phyloP scores from a whole-genome alignment of 2,113 vertebrate species.

The Myrmophylax atrothorax region DNA sequence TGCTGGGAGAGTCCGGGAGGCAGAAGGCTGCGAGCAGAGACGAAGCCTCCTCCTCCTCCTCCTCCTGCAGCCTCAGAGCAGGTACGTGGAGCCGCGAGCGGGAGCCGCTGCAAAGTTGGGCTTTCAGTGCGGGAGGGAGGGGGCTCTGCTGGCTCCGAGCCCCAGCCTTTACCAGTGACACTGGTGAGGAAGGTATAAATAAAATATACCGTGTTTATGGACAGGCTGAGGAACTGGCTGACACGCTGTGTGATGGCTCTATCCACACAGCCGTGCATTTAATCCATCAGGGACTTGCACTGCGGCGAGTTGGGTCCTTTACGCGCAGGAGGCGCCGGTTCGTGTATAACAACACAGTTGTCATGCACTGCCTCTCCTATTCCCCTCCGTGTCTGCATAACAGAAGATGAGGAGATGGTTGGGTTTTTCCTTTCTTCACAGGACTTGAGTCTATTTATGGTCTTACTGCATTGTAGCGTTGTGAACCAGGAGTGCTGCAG shows the following conservation, averaged over 20 bases:
- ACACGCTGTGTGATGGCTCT: background rate
- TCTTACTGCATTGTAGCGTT: background rate
- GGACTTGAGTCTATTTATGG: constrained; percentile 40
- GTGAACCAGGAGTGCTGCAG: constrained; percentile 6
- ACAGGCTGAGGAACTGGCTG: background rate
- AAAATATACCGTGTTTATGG: constrained; percentile 25
- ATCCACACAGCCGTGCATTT: constrained; percentile 13
- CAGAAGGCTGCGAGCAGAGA: constrained; percentile 32
- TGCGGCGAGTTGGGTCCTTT: background rate
- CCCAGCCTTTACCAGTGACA: constrained; percentile 14
- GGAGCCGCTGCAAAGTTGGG: constrained; percentile 28
- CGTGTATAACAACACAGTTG: background rate
- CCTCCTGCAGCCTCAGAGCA: constrained; percentile 2
- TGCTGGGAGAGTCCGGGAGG: constrained; percentile 10
- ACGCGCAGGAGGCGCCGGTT: constrained; percentile 4
- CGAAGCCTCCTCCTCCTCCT: background rate
- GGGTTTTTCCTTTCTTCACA: background rate
- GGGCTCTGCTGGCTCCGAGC: background rate
- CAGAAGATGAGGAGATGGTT: background rate
- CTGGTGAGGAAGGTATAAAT: constrained; percentile 55
- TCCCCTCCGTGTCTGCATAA: background rate
- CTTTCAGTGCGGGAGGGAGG: background rate
- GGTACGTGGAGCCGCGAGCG: constrained; percentile 35
- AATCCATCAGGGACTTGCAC: background rate
- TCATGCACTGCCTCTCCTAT: background rate